These are phyloP conservation scores for Myocastor coypus DNA, from an alignment of 2,113 vertebrate species.

Conservation along the genomic window DNA sequence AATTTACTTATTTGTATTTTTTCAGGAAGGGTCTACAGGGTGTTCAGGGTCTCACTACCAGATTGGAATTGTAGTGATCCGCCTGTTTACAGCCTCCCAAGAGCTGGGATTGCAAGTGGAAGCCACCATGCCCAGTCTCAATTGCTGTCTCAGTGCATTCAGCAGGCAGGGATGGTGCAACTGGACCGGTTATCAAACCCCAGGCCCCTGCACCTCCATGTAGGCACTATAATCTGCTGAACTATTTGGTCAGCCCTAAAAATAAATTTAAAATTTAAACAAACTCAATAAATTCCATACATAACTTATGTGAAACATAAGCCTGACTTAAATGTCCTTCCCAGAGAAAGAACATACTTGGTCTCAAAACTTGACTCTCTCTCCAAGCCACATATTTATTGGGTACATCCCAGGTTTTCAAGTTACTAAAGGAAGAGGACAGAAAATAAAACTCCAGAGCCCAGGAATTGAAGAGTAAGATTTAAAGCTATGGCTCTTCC, in stretches of 20 bases:
- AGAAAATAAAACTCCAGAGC: background rate
- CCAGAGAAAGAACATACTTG: background rate
- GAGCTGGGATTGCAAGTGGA: too few relatives aligned
- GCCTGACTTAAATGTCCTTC: background rate
- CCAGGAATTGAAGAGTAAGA: background rate
- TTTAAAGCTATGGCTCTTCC: background rate
- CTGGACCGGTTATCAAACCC: too few relatives aligned
- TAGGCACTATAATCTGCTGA: too few relatives aligned
- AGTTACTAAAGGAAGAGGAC: background rate
- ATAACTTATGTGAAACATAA: background rate
- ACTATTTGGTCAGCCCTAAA: background rate
- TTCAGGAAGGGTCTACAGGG: too few relatives aligned
- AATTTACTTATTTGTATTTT: background rate
- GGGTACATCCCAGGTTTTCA: background rate
- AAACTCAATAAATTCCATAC: background rate
- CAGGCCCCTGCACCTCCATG: too few relatives aligned
- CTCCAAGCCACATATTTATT: background rate
- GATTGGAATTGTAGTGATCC: too few relatives aligned
- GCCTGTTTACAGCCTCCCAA: too few relatives aligned
- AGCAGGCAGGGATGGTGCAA: too few relatives aligned
- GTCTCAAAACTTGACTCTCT: background rate
- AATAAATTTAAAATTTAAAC: slow-evolving; percentile 40
- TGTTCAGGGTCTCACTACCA: too few relatives aligned
- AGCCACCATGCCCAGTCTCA: too few relatives aligned
- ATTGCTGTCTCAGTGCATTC: too few relatives aligned